Evolutionary conservation across 1,140 invertebrate species (phyloP).

Genomic region (Heliconius eleuchia): DNA sequence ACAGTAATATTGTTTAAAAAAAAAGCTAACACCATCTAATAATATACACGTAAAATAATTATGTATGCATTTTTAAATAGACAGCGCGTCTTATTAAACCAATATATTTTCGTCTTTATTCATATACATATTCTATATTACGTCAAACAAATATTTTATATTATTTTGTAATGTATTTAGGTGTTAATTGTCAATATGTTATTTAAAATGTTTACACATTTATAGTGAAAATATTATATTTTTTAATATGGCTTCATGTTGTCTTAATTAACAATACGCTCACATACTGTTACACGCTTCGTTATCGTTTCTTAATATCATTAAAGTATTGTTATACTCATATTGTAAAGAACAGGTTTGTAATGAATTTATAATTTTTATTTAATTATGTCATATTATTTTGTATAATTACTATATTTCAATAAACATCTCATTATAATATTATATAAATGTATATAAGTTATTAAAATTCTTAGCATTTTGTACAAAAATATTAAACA

Average conservation of each 20-base stretch:
- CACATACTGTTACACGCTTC: background rate
- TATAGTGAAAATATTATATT: too few relatives aligned
- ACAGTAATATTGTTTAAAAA: background rate
- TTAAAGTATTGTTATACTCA: background rate
- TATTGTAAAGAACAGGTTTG: background rate
- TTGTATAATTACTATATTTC: background rate
- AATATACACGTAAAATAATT: background rate
- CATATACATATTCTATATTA: too few relatives aligned
- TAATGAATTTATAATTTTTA: slow-evolving; percentile 4
- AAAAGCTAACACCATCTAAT: background rate
- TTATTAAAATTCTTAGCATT: background rate
- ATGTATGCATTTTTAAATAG: background rate
- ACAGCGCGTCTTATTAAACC: background rate
- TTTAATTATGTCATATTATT: background rate
- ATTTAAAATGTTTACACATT: too few relatives aligned
- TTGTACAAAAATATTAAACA: background rate
- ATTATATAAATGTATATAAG: background rate
- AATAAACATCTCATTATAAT: background rate
- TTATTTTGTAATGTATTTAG: too few relatives aligned
- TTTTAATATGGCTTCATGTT: too few relatives aligned
- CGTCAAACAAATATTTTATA: too few relatives aligned
- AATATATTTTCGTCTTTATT: too few relatives aligned
- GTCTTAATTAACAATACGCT: background rate
- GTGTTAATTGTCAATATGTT: too few relatives aligned
- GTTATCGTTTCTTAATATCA: background rate